These are phyloP conservation scores for Lepidurus arcticus DNA, from an alignment of 1,140 invertebrate genomes.

Conservation along the genomic window DNA sequence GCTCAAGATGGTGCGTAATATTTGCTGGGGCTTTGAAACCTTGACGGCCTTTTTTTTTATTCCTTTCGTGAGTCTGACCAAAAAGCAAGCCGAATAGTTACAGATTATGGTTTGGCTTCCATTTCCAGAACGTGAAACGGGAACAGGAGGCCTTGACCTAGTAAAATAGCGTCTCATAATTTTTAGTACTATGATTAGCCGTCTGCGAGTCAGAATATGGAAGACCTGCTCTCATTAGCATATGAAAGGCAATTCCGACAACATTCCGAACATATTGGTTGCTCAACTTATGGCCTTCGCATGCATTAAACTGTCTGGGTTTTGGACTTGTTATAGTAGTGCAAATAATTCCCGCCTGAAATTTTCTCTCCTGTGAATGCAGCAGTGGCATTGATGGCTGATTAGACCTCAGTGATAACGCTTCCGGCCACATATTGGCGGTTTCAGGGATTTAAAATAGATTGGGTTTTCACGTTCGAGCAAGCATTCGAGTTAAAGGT, in stretches of 20 bases:
- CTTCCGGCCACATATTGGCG: neutral
- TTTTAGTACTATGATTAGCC: neutral
- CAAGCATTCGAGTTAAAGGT: neutral
- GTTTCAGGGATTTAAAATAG: neutral
- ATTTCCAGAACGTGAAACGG: neutral
- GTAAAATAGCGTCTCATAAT: neutral
- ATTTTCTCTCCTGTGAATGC: neutral
- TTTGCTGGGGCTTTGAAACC: too few species aligned
- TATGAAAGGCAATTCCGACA: neutral
- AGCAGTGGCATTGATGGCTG: neutral
- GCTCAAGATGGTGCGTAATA: too few species aligned
- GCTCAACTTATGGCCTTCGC: neutral
- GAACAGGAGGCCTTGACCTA: conserved; percentile 9
- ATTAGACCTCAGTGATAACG: neutral
- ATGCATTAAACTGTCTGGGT: too few species aligned
- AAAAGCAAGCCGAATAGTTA: too few species aligned
- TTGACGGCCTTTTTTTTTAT: too few species aligned
- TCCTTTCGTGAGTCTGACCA: too few species aligned
- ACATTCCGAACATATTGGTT: conserved; percentile 5
- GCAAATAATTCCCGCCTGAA: too few species aligned
- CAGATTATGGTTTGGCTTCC: neutral
- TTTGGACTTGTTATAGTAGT: too few species aligned
- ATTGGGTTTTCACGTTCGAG: neutral
- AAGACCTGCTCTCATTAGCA: neutral
- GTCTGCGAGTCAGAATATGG: neutral